A percentile compares a stretch with the other conserved stretches of the same genome.
phyloP scores from a whole-genome alignment of 2,888 invertebrate genomes.

The Mycalesis mineus region DNA sequence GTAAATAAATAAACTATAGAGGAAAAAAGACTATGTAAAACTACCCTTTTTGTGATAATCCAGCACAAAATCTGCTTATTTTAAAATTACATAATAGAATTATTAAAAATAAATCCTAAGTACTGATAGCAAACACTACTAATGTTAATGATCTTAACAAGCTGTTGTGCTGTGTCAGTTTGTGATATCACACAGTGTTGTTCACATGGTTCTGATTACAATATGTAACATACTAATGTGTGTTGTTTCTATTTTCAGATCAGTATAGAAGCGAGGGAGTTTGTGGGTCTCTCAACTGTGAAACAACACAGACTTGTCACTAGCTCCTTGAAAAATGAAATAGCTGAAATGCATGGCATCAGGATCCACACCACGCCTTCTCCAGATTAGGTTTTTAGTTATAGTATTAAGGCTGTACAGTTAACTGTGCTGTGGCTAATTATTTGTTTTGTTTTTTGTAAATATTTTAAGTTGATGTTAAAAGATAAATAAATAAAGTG shows the following conservation, averaged over 20 bases:
- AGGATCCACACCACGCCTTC: slow-evolving; percentile 84
- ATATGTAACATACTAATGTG: too few relatives aligned
- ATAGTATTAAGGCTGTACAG: background rate
- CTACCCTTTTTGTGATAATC: too few relatives aligned
- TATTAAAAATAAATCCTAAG: too few relatives aligned
- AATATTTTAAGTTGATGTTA: background rate
- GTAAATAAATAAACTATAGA: too few relatives aligned
- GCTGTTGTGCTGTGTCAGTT: too few relatives aligned
- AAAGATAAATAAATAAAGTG: background rate
- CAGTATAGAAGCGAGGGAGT: slow-evolving; percentile 82
- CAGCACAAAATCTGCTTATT: too few relatives aligned
- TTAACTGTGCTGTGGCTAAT: background rate
- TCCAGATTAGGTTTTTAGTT: slow-evolving; percentile 19
- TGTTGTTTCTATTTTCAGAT: slow-evolving; percentile 49
- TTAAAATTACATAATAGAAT: too few relatives aligned
- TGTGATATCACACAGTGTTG: too few relatives aligned
- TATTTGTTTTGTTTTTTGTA: background rate
- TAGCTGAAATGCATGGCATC: slow-evolving; percentile 90
- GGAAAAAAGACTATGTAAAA: too few relatives aligned
- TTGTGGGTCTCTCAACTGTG: slow-evolving; percentile 82
- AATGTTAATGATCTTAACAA: too few relatives aligned
- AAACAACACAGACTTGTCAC: slow-evolving; percentile 87
- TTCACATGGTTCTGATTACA: too few relatives aligned
- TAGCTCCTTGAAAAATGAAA: slow-evolving; percentile 84
- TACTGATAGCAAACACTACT: too few relatives aligned